phyloP scores from a whole-genome alignment of 2,888 invertebrate species.

The Hypomecis atomaria region DNA sequence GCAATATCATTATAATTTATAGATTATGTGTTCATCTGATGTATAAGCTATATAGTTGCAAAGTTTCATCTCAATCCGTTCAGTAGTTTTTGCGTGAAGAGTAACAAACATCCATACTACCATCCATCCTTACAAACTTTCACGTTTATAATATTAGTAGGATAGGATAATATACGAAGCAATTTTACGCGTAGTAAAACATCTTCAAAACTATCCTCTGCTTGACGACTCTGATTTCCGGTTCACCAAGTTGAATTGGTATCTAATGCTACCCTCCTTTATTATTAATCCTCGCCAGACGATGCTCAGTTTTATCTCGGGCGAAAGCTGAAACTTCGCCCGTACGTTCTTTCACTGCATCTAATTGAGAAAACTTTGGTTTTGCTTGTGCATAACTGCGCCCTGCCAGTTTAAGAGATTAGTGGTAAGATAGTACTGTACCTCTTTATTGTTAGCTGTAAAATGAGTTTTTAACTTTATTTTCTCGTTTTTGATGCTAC shows the following conservation, averaged over 20 bases:
- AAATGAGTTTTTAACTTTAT: constrained; percentile 34
- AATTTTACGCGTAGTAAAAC: not conserved
- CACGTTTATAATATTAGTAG: too few relatives aligned
- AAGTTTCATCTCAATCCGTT: too few relatives aligned
- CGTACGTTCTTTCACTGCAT: constrained; percentile 68
- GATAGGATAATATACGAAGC: not conserved
- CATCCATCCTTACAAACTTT: too few relatives aligned
- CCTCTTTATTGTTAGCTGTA: constrained; percentile 42
- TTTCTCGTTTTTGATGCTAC: constrained; percentile 6
- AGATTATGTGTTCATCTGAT: too few relatives aligned
- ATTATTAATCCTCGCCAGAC: constrained; percentile 75
- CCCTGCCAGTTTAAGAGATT: constrained; percentile 59
- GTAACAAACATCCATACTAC: too few relatives aligned
- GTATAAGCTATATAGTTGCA: too few relatives aligned
- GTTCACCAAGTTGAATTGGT: constrained; percentile 36
- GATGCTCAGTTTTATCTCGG: constrained; percentile 69
- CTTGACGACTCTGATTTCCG: constrained; percentile 22
- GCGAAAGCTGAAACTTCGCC: constrained; percentile 72
- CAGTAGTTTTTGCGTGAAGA: too few relatives aligned
- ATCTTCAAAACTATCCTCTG: constrained; percentile 22
- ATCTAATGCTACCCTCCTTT: constrained; percentile 58
- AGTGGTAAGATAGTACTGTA: constrained; percentile 46
- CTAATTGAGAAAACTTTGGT: constrained; percentile 73
- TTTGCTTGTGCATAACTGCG: constrained; percentile 55
- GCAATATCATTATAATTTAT: too few relatives aligned